These are phyloP conservation scores for Phoeniculus purpureus DNA, from an alignment of 2,797 vertebrate species.

Conservation along the genomic window DNA sequence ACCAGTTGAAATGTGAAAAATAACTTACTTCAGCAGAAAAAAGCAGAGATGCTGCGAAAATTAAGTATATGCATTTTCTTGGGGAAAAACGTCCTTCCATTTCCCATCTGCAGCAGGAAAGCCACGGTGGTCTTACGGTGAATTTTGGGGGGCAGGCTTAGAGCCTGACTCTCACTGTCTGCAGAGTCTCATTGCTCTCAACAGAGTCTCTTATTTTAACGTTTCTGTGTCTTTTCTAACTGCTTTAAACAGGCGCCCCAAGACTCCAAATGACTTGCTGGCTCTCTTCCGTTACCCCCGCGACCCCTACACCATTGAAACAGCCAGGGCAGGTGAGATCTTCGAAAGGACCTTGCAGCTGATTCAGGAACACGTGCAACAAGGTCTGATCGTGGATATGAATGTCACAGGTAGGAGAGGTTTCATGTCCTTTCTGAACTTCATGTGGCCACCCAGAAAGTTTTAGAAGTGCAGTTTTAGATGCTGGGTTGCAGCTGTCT, in stretches of 20 bases:
- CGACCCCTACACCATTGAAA: conserved; percentile 76
- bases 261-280: conserved; percentile 75
- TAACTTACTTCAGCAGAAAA: background rate
- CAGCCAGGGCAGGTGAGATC: conserved; percentile 76
- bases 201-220: background rate
- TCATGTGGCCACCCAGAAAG: background rate
- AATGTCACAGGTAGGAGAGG: conserved; percentile 71
- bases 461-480: too few relatives aligned
- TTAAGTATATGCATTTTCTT: background rate
- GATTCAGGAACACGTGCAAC: conserved; percentile 76
- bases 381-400: conserved; percentile 73
- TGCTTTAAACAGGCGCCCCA: conserved; percentile 63
- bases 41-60: background rate
- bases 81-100: background rate
- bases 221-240: background rate
- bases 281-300: conserved; percentile 78
- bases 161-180: background rate
- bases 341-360: conserved; percentile 77
- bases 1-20: conserved; percentile 18
- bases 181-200: background rate
- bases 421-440: background rate
- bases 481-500: background rate
- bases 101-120: background rate
- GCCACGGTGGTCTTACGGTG: fast-evolving
- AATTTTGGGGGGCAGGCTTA: background rate